phyloP scores from a whole-genome alignment of 2,888 invertebrate genomes.

The Trissolcus japonicus region DNA sequence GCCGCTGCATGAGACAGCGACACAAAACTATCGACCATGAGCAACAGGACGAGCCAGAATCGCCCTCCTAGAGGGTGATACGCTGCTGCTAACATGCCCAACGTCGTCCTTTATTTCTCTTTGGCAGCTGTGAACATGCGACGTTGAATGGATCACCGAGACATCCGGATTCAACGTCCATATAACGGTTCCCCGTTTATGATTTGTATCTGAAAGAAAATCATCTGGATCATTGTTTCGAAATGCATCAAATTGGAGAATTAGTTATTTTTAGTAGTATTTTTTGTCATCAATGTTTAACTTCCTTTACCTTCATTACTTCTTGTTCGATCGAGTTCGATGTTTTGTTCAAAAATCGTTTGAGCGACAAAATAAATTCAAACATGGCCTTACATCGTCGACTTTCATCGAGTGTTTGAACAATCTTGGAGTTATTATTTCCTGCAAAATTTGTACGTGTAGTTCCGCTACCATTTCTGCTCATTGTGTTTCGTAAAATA shows the following conservation, averaged over 20 bases:
- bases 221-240: neutral
- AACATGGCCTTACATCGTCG: conserved; percentile 22
- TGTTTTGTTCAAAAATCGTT: conserved; percentile 32
- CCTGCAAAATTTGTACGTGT: conserved; percentile 16
- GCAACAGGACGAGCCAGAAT: conserved; percentile 68
- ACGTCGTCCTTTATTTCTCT: conserved; percentile 35
- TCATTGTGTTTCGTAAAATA: conserved; percentile 23
- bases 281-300: conserved; percentile 1
- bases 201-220: conserved; percentile 25
- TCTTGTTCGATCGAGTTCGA: conserved; percentile 30
- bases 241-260: no score
- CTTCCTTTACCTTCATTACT: conserved; percentile 33
- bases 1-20: conserved; percentile 75
- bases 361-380: conserved; percentile 35
- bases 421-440: conserved; percentile 29
- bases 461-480: conserved; percentile 16
- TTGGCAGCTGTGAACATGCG: conserved; percentile 39
- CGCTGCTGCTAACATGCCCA: conserved; percentile 62
- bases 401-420: conserved; percentile 28
- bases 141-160: conserved; percentile 30
- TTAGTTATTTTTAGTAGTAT: no score
- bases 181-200: conserved; percentile 3
- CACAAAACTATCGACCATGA: conserved; percentile 67
- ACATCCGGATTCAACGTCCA: conserved; percentile 34
- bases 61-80: conserved; percentile 71